Base-by-base conservation (phyloP, 2,797 vertebrate genomes). In the Gastrophryne carolinensis region DNA sequence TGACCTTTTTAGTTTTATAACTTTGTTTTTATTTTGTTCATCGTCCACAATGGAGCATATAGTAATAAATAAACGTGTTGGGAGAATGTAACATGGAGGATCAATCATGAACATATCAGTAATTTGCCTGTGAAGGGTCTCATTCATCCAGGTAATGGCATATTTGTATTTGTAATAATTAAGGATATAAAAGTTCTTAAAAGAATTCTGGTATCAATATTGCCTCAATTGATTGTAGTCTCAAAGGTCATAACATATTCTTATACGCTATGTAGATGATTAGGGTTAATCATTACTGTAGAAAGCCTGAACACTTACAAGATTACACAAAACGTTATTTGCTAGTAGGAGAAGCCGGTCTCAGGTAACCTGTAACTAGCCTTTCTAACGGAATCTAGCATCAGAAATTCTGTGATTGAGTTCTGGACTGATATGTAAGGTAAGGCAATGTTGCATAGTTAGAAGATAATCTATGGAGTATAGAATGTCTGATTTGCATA, bases 271-370 rank as follows among this genome's bases (percentile, higher is more conserved):
- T 54, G 35, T 53, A 50, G 35, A 63, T 76, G 54, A 63, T 62
- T 12, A 27, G 58, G 35, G 75, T 78, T 78, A 78, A 78, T 78
- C 49, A 78, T 78, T 78, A 50, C 30, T 78, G 5, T 17, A 30
- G n/a, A 27, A 11, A 29, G 11, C 9, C 11, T 73, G 6, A 24
- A 63, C 60, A 30, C 58, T 37, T 63, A 30, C 37, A 29, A 26
- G 50, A 71, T 52, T 19, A 56, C 41, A 50, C n/a, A 29, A 54
- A 53, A 39, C n/a, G 7, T 12, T 56, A 41, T n/a, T n/a, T n/a
- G n/a, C 50, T 30, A 57, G 21, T 13, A 34, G 41, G 63, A 63
- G 11, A 53, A 23, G 29, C 32, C 32, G n/a, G 15, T 57, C 15
- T 27, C 41, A 47, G n/a, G 11, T n/a, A n/a, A 7, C 15, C 29